A percentile compares a stretch with the other conserved stretches of the same genome.
phyloP scores from a whole-genome alignment of 2,113 vertebrate species.

The Phylloscopus trochilus region DNA sequence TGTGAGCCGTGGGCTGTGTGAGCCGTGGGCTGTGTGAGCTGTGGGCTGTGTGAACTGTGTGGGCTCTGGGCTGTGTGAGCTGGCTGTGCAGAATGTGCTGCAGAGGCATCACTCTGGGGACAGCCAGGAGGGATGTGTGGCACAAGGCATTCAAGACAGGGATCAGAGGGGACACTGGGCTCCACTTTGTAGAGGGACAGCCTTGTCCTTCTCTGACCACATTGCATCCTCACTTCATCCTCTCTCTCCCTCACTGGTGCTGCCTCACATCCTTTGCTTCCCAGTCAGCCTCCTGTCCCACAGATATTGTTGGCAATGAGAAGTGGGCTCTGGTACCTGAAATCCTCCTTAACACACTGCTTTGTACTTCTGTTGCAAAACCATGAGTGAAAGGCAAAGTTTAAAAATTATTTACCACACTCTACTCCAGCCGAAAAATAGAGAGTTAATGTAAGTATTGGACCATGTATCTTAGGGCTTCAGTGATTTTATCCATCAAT shows the following conservation, averaged over 20 bases:
- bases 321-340: background rate
- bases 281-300: background rate
- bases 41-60: background rate
- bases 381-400: background rate
- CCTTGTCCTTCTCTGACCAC: background rate
- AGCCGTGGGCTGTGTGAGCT: no score
- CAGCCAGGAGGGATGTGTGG: background rate
- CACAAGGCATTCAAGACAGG: background rate
- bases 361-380: background rate
- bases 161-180: fast-evolving
- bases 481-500: background rate
- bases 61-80: background rate
- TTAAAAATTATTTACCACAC: background rate
- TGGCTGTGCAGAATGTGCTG: background rate
- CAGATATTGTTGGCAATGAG: fast-evolving
- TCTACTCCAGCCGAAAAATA: background rate
- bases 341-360: fast-evolving
- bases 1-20: background rate
- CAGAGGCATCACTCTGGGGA: background rate
- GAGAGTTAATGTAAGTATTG: background rate
- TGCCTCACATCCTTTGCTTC: background rate
- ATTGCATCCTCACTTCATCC: background rate
- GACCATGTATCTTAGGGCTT: background rate
- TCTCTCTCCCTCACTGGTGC: background rate
- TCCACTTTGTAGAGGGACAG: background rate